Evolutionary conservation across 2,797 vertebrate genomes (phyloP).

Genomic region (Rallus crepitans): DNA sequence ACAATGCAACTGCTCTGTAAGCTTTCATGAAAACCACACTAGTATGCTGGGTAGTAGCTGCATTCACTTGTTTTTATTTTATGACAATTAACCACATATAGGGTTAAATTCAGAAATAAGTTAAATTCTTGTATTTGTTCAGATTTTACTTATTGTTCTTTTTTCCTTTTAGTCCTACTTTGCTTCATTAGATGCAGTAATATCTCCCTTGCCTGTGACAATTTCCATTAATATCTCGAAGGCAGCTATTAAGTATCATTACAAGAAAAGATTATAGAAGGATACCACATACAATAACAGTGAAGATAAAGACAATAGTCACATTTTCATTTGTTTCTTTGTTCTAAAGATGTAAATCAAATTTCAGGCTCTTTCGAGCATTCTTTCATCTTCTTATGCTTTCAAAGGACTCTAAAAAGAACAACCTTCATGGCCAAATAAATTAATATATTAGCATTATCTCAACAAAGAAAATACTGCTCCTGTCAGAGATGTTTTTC

Average conservation of each 20-base stretch:
- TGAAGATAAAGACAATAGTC: conserved; percentile 80
- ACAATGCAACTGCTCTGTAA: not conserved
- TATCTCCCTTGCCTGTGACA: conserved; percentile 81
- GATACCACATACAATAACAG: conserved; percentile 72
- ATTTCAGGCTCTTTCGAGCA: conserved; percentile 46
- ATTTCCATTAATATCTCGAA: conserved; percentile 85
- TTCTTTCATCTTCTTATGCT: conserved; percentile 58
- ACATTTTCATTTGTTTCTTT: conserved; percentile 82
- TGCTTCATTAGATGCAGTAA: conserved; percentile 79
- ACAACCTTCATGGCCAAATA: conserved; percentile 56
- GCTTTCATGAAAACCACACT: not conserved
- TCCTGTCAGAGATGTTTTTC: conserved; percentile 65
- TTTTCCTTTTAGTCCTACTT: conserved; percentile 73
- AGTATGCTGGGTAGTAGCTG: not conserved
- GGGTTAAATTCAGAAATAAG: conserved; percentile 78
- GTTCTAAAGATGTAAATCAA: conserved; percentile 81
- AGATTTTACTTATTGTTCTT: conserved; percentile 76
- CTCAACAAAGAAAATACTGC: conserved; percentile 59
- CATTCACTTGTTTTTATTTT: not conserved
- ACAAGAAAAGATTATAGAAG: conserved; percentile 79
- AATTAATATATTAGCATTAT: conserved; percentile 68
- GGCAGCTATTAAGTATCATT: conserved; percentile 86
- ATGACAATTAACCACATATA: not conserved
- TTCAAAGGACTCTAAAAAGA: conserved; percentile 59
- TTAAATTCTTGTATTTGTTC: conserved; percentile 77